Evolutionary conservation across 1,140 invertebrate genomes (phyloP), one percentile per base, ranked within the genome.

Genomic region (Centruroides vittatus): DNA sequence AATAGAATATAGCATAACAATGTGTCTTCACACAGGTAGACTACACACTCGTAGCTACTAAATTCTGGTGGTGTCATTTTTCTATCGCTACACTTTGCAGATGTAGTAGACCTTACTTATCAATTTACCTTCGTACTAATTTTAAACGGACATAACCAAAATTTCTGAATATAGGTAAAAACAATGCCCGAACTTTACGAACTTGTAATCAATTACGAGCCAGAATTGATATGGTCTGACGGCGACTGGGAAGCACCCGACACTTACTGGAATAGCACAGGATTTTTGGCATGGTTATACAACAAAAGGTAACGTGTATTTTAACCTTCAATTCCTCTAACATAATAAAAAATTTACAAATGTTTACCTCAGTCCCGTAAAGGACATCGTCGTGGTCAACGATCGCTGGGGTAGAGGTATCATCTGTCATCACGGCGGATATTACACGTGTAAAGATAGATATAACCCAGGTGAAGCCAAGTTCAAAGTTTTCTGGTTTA

Each of bases 261-360:
- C 67, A 76, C 78, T 1, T 97, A 97, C 69, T 98, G 80, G 80
- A 75, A 74, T 51, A 71, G 73, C 1, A 78, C 70, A 41, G 70
- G 74, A 47, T 81, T 79, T 67, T 75, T 98, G 3, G 85, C 93
- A 7, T 97, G 93, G 91, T 76, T 98, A 0, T 98, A 93, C 69
- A 97, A 95, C 73, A 84, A 92, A 5, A 95, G 91, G 23, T 23
- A 23, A 2, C 23, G 23, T 23, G 23, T 23, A 23, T 23, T 23
- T 23, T 23, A 23, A 23, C 57, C n/a, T 57, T 23, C 2, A 23
- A 23, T 23, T 23, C 76, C 78, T 55, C 3, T 34, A 55, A 3
- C 4, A 10, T 3, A 3, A 55, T 35, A 47, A 60, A 66, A 23
- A 23, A 0, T 23, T 23, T 1, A 51, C 5, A 23, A 23, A 23